Base-by-base conservation (phyloP, 2,113 vertebrate species). In the Procavia capensis region DNA sequence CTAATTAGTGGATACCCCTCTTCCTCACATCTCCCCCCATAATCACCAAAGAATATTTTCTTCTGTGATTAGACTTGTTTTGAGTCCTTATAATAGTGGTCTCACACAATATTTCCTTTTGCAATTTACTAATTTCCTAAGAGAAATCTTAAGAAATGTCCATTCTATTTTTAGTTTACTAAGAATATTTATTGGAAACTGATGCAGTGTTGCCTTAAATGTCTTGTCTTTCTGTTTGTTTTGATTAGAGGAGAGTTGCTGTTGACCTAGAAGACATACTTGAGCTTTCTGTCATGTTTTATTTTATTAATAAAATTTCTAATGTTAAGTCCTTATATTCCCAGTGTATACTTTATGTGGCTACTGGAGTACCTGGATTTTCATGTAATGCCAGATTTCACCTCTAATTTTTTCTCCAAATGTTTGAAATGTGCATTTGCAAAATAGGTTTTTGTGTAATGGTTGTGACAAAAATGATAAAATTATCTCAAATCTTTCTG, bases 361-460 rank as follows among this genome's bases (percentile, higher is more conserved):
- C 4, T 57, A 75, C 59, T 27, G 20, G 20, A 82, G 25, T 95
- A 81, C 83, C 86, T 95, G 57, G 13, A 61, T 86, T 81, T 93
- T 47, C 66, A 36, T 36, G 29, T 36, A 24, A 86, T 41, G 50
- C 50, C 50, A 54, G 50, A 14, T 54, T 54, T 54, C 50, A 54
- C 17, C 25, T 75, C 3, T 75, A 90, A 50, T 19, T 8, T 36
- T 61, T 72, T 88, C 59, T 16, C 25, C 22, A 90, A 68, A 54
- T 68, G 34, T 89, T 76, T 75, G 45, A 93, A 88, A 82, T 68
- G 76, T 2, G 43, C 22, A 91, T 76, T 47, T 61, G 17, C 10
- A 86, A 59, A 68, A 86, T 4, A 68, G 14, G 0, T 36, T 78
- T 75, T 88, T 54, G 34, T 54, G 2, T 29, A 64, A 72, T 84